phyloP scores from a whole-genome alignment of 2,888 invertebrate species.

The Cerastis leucographa region DNA sequence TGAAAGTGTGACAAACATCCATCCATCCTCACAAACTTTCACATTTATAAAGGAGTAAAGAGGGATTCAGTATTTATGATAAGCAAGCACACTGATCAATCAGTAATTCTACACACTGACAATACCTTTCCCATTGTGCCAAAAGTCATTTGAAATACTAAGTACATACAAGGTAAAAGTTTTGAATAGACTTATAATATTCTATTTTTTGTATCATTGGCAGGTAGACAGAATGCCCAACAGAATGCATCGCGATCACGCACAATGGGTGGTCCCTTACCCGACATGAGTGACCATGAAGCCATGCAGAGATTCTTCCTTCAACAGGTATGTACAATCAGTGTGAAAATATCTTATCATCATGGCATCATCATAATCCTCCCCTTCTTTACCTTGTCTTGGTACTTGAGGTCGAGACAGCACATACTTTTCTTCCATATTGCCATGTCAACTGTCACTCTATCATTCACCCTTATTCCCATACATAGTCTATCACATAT shows the following conservation, averaged over 20 bases:
- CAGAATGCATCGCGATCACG: conserved; percentile 84
- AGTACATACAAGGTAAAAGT: too few species aligned
- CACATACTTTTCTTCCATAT: not conserved
- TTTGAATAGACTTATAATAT: not conserved
- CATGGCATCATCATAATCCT: too few species aligned
- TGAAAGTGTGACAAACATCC: not conserved
- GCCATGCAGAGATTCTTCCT: conserved; percentile 97
- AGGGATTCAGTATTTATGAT: not conserved
- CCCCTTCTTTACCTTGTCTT: not conserved
- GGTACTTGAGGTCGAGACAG: not conserved
- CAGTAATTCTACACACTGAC: too few species aligned
- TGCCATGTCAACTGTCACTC: not conserved
- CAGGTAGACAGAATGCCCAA: conserved; percentile 92
- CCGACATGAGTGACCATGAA: conserved; percentile 97
- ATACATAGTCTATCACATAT: not conserved
- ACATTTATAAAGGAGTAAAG: not conserved
- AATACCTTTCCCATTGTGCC: not conserved
- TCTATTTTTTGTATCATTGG: conserved; percentile 38
- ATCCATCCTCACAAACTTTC: not conserved
- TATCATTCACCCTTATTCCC: not conserved
- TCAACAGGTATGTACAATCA: conserved; percentile 80
- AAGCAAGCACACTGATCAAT: not conserved
- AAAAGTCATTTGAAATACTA: not conserved
- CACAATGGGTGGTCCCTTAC: conserved; percentile 91
- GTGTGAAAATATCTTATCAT: not conserved